phyloP scores from a whole-genome alignment of 1,140 invertebrate genomes.

The Drosophila sproati region DNA sequence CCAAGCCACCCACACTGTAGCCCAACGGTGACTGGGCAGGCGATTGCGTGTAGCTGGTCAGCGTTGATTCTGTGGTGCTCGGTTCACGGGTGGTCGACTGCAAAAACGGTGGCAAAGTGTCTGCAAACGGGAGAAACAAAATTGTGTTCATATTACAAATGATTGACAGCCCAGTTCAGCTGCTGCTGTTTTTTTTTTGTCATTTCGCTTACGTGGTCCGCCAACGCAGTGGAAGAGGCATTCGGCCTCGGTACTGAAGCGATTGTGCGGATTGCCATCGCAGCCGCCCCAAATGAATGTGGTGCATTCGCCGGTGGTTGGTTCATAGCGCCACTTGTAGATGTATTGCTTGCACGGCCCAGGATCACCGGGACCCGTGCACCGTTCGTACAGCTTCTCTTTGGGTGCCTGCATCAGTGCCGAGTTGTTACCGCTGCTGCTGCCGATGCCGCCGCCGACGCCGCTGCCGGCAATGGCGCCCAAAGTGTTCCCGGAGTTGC shows the following conservation, averaged over 20 bases:
- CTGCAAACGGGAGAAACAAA: constrained; percentile 40
- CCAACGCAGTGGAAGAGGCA: constrained; percentile 89
- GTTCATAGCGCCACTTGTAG: constrained; percentile 90
- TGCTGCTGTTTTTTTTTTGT: too few species aligned
- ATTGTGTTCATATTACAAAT: too few species aligned
- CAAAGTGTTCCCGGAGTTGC: constrained; percentile 6
- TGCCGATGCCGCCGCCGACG: constrained; percentile 11
- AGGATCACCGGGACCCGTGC: constrained; percentile 79
- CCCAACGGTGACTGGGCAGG: constrained; percentile 56
- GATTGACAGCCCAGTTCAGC: too few species aligned
- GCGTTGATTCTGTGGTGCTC: constrained; percentile 85
- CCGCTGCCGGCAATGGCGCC: constrained; percentile 9
- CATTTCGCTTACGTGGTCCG: constrained; percentile 85
- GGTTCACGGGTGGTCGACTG: constrained; percentile 85
- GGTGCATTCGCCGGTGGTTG: constrained; percentile 87
- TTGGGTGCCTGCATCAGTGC: constrained; percentile 59
- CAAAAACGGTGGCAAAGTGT: constrained; percentile 85
- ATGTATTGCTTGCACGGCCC: constrained; percentile 89
- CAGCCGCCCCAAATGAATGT: constrained; percentile 92
- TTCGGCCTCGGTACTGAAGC: constrained; percentile 90
- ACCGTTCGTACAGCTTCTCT: constrained; percentile 76
- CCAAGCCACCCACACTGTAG: constrained; percentile 33
- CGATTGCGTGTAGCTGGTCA: constrained; percentile 73
- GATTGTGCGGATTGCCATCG: constrained; percentile 90
- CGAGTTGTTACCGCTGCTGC: constrained; percentile 50